Conservation (phyloP, 2,888 invertebrate species). For the Mythimna pallens region DNA sequence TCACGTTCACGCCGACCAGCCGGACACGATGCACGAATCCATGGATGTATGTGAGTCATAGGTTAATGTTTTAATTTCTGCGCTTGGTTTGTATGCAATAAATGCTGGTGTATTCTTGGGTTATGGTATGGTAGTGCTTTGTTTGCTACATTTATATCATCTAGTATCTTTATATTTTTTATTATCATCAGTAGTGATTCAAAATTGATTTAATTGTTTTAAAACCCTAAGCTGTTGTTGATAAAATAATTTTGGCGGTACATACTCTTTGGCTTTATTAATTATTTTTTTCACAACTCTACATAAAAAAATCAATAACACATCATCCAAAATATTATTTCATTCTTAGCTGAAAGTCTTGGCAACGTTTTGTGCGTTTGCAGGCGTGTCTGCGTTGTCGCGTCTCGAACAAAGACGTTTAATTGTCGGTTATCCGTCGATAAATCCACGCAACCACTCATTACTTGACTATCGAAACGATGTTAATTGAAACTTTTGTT, state of each 20-base stretch:
- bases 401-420: conserved; percentile 85
- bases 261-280: background rate
- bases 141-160: background rate
- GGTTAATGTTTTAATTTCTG: conserved; percentile 61
- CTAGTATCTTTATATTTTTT: background rate
- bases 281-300: background rate
- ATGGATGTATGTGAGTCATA: conserved; percentile 62
- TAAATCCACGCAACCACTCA: conserved; percentile 88
- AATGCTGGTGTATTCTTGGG: background rate
- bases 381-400: conserved; percentile 69
- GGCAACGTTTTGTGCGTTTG: conserved; percentile 75
- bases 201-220: background rate
- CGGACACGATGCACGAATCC: conserved; percentile 73
- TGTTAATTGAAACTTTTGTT: conserved; percentile 88
- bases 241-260: background rate
- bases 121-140: background rate
- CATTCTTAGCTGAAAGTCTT: conserved; percentile 64
- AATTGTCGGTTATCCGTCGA: conserved; percentile 87
- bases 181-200: background rate
- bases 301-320: conserved; percentile 7
- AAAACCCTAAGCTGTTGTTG: background rate
- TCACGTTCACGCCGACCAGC: conserved; percentile 71
- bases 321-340: conserved; percentile 29
- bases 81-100: conserved; percentile 11
- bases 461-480: conserved; percentile 86